Conservation (phyloP, 2,797 vertebrate genomes). For the Glyptemys insculpta region DNA sequence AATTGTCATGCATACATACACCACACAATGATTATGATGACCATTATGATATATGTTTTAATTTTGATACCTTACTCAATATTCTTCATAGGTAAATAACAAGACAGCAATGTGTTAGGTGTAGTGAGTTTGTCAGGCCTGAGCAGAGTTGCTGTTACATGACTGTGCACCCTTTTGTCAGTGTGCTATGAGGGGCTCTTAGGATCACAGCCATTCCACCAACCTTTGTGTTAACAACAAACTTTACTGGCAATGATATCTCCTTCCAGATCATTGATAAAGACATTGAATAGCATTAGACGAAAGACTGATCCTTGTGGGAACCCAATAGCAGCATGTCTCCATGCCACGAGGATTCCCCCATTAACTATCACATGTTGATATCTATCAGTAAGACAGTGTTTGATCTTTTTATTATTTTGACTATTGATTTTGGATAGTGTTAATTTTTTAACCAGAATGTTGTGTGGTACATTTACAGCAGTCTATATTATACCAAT, state of each 20-base stretch:
- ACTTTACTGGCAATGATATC: not conserved
- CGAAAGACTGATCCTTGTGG: not conserved
- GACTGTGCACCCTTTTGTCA: not conserved
- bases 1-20: not conserved
- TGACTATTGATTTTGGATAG: not conserved
- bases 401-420: slow-evolving; percentile 12
- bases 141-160: not conserved
- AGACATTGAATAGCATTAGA: not conserved
- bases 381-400: not conserved
- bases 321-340: not conserved
- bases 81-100: not conserved
- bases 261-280: not conserved
- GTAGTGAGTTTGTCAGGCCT: not conserved
- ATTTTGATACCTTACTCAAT: not conserved
- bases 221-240: not conserved
- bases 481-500: not conserved
- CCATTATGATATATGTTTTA: not conserved
- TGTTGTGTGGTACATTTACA: not conserved
- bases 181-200: not conserved
- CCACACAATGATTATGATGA: not conserved
- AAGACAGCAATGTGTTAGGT: not conserved
- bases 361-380: slow-evolving; percentile 4
- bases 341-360: slow-evolving; percentile 2
- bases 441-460: slow-evolving; percentile 8
- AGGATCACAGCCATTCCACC: not conserved